Conservation (phyloP, 2,113 vertebrate genomes). For the Barbus barbus region DNA sequence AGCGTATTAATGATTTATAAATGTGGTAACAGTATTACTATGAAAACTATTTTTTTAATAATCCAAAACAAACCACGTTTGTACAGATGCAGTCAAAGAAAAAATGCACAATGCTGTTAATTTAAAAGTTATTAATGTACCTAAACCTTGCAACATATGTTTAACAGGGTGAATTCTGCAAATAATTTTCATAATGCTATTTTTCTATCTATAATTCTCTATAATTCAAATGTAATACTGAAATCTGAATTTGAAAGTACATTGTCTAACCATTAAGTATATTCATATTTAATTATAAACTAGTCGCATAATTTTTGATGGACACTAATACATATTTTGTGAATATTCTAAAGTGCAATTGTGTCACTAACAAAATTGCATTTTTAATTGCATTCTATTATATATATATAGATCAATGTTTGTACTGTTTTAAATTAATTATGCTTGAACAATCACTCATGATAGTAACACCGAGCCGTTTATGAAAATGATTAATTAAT, state of each 20-base stretch:
- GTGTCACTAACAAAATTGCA: too few relatives aligned
- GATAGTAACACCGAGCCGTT: too few relatives aligned
- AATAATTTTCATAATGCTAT: not conserved
- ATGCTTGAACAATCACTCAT: too few relatives aligned
- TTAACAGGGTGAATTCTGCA: not conserved
- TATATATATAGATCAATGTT: too few relatives aligned
- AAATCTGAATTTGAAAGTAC: not conserved
- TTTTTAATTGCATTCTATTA: too few relatives aligned
- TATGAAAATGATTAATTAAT: too few relatives aligned
- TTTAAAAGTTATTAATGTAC: not conserved
- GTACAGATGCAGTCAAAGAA: too few relatives aligned
- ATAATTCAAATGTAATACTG: not conserved
- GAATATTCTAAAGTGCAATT: too few relatives aligned
- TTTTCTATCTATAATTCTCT: not conserved
- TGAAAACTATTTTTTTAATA: too few relatives aligned
- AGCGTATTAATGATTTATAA: too few relatives aligned
- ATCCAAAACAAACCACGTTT: not conserved
- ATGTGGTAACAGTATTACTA: too few relatives aligned
- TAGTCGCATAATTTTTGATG: not conserved
- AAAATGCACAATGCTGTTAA: not conserved
- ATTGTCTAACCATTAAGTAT: not conserved
- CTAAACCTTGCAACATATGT: not conserved
- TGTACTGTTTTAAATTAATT: too few relatives aligned
- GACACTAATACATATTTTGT: not conserved
- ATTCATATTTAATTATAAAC: not conserved